Evolutionary conservation across 2,797 vertebrate genomes (phyloP), one percentile per base, ranked within the genome.

Genomic region (Botia kubotai): DNA sequence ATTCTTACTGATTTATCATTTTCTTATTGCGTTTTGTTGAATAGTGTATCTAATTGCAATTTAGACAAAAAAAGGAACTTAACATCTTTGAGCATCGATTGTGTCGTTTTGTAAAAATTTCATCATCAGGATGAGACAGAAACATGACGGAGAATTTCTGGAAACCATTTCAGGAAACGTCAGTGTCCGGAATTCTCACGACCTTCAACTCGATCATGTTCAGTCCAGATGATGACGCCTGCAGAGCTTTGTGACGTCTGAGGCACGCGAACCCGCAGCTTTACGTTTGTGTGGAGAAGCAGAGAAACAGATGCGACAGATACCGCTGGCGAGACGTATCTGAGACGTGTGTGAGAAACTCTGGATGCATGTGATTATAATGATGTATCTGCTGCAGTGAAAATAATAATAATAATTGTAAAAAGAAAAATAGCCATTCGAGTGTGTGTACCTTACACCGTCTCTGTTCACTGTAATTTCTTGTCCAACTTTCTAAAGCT

Each of bases 401-500:
- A 26, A n/a, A n/a, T n/a, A n/a, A n/a, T n/a, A 36, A 36, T 2
- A 65, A 17, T 65, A 65, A 36, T 36, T 65, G 62, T 65, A 65
- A 36, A 65, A 57, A 65, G 14, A 36, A 33, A 33, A 65, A 65
- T 65, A 68, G 66, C 66, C 66, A 68, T 6, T 63, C 33, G 67
- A 60, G 73, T 65, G 76, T 78, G 58, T 70, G 66, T 43, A 62
- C 14, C 26, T 62, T 62, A 62, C 57, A 19, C 19, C 57, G 3
- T 26, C 65, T 52, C 19, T 55, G 83, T 86, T 89, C 80, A 23
- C 66, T 65, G 83, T 84, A 82, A 58, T 68, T 83, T 80, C 89
- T 85, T 71, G 85, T 90, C 80, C 68, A 83, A 82, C 91, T 95
- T 93, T 90, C 77, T 91, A 94, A 95, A 95, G 94, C 92, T 91